Conservation (phyloP, 2,797 vertebrate genomes). For the Miichthys miiuy region DNA sequence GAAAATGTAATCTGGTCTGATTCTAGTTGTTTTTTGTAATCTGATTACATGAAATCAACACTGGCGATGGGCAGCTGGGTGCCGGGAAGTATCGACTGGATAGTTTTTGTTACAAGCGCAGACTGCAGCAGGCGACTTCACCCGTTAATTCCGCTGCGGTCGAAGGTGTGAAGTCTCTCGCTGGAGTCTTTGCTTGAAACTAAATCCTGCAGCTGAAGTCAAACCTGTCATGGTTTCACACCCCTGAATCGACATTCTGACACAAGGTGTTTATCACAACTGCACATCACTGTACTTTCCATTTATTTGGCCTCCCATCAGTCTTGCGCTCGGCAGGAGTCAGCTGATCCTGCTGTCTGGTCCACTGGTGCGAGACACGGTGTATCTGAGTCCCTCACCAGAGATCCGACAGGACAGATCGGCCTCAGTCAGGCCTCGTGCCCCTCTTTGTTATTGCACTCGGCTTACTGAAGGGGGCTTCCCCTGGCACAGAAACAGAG, state of each 20-base stretch:
- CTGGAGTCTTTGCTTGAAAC: slow-evolving; percentile 19
- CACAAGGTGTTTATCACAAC: slow-evolving; percentile 11
- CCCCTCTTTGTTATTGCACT: slow-evolving; percentile 55
- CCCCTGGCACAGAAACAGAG: slow-evolving; percentile 69
- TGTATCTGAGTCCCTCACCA: slow-evolving; percentile 7
- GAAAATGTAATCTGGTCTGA: too few relatives aligned
- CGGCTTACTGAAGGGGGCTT: slow-evolving; percentile 56
- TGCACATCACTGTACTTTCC: neutral
- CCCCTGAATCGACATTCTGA: slow-evolving; percentile 5
- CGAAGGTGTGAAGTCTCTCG: slow-evolving; percentile 42
- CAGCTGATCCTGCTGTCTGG: slow-evolving; percentile 34
- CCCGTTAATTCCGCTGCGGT: slow-evolving; percentile 10
- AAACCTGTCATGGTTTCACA: slow-evolving; percentile 15
- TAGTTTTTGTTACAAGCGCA: neutral
- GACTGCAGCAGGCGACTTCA: slow-evolving; percentile 19
- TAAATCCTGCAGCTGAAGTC: slow-evolving; percentile 20
- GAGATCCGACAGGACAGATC: slow-evolving; percentile 40
- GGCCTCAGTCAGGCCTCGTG: slow-evolving; percentile 34
- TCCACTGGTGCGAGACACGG: slow-evolving; percentile 37
- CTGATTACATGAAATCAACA: too few relatives aligned
- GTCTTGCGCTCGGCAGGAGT: neutral
- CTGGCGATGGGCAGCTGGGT: slow-evolving; percentile 14
- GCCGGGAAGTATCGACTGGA: slow-evolving; percentile 4
- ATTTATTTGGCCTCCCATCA: slow-evolving; percentile 10
- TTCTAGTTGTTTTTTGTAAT: too few relatives aligned